phyloP scores from a whole-genome alignment of 2,797 vertebrate species.

The Coracias cyanogaster region DNA sequence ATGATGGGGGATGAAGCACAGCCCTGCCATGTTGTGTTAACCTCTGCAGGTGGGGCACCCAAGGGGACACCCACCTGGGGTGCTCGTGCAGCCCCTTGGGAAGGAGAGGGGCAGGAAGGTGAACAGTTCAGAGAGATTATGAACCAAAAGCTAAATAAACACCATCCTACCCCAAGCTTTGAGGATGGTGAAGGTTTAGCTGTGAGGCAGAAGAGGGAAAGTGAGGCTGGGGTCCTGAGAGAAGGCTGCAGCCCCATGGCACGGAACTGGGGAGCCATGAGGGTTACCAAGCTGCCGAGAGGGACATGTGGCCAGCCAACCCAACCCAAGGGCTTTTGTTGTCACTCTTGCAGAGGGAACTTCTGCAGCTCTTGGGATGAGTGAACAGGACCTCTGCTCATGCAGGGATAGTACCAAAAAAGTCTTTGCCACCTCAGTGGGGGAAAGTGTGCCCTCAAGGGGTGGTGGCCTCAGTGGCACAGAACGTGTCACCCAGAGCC shows the following conservation, averaged over 20 bases:
- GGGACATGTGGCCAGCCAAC: background rate
- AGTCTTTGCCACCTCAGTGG: accelerated
- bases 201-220: background rate
- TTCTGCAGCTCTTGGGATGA: background rate
- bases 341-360: background rate
- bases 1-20: background rate
- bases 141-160: constrained; percentile 45
- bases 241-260: background rate
- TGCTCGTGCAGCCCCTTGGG: background rate
- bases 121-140: constrained; percentile 60
- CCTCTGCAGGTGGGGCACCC: background rate
- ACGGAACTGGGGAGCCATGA: background rate
- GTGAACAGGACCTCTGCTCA: background rate
- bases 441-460: accelerated
- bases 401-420: background rate
- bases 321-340: background rate
- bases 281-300: background rate
- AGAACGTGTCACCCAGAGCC: accelerated
- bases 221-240: accelerated
- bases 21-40: constrained; percentile 44
- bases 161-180: background rate
- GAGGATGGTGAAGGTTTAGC: background rate
- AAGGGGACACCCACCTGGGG: background rate
- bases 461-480: background rate
- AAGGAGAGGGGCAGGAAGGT: background rate